These are phyloP conservation scores for Rhizoglyphus robini DNA, from an alignment of 1,140 invertebrate genomes.

Conservation along the genomic window DNA sequence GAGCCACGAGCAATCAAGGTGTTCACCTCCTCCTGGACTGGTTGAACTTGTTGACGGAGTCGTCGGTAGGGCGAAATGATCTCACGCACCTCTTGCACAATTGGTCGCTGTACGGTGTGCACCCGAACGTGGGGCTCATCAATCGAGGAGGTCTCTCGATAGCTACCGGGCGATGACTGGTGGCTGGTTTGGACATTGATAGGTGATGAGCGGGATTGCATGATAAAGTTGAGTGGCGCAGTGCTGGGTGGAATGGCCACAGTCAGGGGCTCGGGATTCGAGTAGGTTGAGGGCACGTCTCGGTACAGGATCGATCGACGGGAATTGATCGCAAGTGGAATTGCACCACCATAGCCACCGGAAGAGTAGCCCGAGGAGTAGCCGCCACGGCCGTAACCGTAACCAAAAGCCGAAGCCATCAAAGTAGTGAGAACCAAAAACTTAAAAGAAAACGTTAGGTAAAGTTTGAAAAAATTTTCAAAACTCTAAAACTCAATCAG, in stretches of 20 bases:
- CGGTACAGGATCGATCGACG: neutral
- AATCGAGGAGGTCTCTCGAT: constrained; percentile 5
- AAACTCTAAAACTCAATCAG: too few relatives aligned
- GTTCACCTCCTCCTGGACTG: neutral
- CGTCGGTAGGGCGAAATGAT: neutral
- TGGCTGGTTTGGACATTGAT: constrained; percentile 7
- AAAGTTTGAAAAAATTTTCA: too few relatives aligned
- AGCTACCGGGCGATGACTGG: neutral
- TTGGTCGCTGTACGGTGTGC: constrained; percentile 4
- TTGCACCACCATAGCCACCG: neutral
- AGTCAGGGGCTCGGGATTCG: neutral
- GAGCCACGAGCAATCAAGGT: neutral
- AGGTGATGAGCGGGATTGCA: constrained; percentile 1
- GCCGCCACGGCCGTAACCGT: too few relatives aligned
- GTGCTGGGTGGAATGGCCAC: neutral
- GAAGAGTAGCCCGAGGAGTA: neutral
- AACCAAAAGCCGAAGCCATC: neutral
- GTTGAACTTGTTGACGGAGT: neutral
- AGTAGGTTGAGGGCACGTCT: constrained; percentile 8
- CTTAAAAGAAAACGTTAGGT: neutral
- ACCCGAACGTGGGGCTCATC: constrained; percentile 16
- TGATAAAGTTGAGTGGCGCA: constrained; percentile 3
- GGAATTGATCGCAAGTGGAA: neutral
- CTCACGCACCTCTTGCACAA: neutral
- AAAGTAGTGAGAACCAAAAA: neutral